Base-by-base conservation (phyloP, 2,797 vertebrate species). In the Petrocephalus schoutedeni region DNA sequence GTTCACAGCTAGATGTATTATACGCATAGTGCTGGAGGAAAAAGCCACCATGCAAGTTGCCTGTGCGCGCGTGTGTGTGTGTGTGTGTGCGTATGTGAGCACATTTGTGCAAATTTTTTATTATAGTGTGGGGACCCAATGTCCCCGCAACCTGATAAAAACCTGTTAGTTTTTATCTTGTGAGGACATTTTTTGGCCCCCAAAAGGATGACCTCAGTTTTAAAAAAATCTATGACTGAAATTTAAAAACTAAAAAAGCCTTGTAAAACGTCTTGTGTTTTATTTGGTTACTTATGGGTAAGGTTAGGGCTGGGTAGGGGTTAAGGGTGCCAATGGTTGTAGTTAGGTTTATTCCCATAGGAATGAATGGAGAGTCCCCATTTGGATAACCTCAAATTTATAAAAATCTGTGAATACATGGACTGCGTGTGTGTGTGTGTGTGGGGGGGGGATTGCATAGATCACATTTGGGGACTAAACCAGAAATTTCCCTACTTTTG, bases 21-120 rank as follows among this genome's bases (percentile, higher is more conserved):
- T 45, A 87, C 74, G 82, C n/a, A 67, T 74, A 87, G 77, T 71
- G 87, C 49, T 84, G 53, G 45, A 23, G 4, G 85, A 89, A 87
- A 86, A 82, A 77, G 61, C 59, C 56, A 67, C 87, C 89, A 57
- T 19, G 51, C 14, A 89, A 86, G 67, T 57, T 54, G 28, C 84
- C 53, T 83, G 56, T 56, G 7, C 77, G 12, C 54, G 0, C 8
- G 56, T 2, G 71, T 16, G 32, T 4, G 9, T 3, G 5, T 86
- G 16, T 85, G 19, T n/a, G 41, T 74, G 36, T 12, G 45, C 56
- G 28, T 71, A 28, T 45, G 61, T 49, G 36, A 6, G 67, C 23
- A 74, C 41, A 45, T 1, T 45, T 45, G 41, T 45, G 41, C 41
- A 45, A 3, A 45, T 2, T 45, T 45, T 45, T 28, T 28, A 28